Evolutionary conservation across 2,113 vertebrate genomes (phyloP).

Genomic region (Falco punctatus): DNA sequence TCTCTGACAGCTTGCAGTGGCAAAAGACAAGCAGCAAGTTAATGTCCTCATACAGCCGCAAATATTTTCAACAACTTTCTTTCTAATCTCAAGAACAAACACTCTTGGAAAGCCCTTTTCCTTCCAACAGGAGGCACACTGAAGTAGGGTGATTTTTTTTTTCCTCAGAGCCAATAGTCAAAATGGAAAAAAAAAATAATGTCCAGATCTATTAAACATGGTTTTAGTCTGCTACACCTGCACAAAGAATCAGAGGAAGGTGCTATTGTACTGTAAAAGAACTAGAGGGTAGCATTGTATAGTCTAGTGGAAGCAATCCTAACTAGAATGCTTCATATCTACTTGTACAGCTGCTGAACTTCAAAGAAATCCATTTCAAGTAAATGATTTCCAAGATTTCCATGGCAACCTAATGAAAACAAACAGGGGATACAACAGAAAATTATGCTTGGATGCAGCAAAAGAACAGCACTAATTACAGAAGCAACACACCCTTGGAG

Average conservation of each 20-base stretch:
- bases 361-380: constrained; percentile 27
- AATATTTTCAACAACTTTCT: neutral
- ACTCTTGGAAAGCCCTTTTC: neutral
- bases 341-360: neutral
- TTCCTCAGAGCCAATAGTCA: neutral
- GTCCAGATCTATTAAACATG: neutral
- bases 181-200: neutral
- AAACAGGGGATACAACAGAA: neutral
- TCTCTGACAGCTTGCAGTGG: neutral
- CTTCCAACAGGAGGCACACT: neutral
- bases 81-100: neutral
- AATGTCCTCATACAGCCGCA: neutral
- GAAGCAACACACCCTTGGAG: neutral
- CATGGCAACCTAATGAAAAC: constrained; percentile 48
- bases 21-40: neutral
- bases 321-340: neutral
- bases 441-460: neutral
- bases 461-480: constrained; percentile 22
- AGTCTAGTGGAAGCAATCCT: constrained; percentile 23
- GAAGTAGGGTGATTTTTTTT: neutral
- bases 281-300: constrained; percentile 71
- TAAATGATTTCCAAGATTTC: constrained; percentile 10
- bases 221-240: neutral
- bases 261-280: constrained; percentile 53
- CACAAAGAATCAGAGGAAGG: neutral